phyloP scores from a whole-genome alignment of 2,113 vertebrate species.

The Naja naja region DNA sequence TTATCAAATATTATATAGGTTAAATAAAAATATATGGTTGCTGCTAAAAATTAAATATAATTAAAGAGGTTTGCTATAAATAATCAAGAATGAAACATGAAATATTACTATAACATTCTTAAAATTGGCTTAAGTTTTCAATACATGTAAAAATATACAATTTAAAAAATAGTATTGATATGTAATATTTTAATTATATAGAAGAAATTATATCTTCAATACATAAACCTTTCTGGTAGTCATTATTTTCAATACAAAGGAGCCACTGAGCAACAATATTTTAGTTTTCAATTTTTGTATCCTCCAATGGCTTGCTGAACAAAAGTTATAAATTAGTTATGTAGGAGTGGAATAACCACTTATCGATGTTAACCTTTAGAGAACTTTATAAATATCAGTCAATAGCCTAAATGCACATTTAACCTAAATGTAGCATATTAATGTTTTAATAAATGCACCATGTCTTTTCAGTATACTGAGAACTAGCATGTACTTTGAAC shows the following conservation, averaged over 20 bases:
- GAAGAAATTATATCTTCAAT: background rate
- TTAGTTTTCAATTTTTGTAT: background rate
- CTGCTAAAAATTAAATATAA: background rate
- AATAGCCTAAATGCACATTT: background rate
- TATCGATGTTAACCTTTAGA: conserved; percentile 16
- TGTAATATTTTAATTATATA: background rate
- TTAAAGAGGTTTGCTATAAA: background rate
- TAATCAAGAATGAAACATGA: background rate
- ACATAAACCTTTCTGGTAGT: background rate
- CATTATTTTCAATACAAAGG: background rate
- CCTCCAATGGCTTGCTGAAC: background rate
- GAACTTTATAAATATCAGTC: background rate
- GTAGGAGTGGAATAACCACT: background rate
- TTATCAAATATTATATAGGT: background rate
- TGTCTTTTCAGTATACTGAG: background rate
- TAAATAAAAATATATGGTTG: background rate
- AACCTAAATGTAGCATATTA: conserved; percentile 12
- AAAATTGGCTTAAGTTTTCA: background rate
- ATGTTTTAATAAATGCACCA: conserved; percentile 14
- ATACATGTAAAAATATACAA: background rate
- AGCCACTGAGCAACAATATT: background rate
- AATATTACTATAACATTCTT: background rate
- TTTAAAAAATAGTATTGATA: background rate
- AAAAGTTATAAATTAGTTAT: background rate
- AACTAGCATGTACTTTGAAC: background rate